Evolutionary conservation across 2,888 invertebrate genomes (phyloP).

Genomic region (Acrobasis suavella): DNA sequence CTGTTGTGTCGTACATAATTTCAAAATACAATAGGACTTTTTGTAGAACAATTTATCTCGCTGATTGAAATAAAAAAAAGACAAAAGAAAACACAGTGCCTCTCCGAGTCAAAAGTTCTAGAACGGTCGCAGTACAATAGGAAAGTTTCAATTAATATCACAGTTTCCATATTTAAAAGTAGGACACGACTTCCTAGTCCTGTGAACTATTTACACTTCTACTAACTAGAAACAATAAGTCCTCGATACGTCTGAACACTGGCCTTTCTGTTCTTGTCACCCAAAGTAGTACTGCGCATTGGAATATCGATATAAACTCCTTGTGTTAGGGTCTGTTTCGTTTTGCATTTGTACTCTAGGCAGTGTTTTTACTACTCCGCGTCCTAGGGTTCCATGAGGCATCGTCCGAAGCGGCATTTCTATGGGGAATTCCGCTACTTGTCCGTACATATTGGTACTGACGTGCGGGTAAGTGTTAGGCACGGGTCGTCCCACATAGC

Average conservation of each 20-base stretch:
- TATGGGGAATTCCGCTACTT: constrained; percentile 78
- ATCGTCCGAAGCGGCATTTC: constrained; percentile 78
- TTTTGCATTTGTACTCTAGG: constrained; percentile 73
- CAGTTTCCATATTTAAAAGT: constrained; percentile 80
- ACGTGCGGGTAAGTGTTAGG: constrained; percentile 78
- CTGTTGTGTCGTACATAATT: no score
- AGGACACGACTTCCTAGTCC: constrained; percentile 65
- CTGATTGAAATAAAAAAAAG: not conserved
- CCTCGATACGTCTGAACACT: constrained; percentile 78
- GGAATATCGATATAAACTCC: constrained; percentile 85
- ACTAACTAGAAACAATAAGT: constrained; percentile 83
- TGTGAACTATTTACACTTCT: constrained; percentile 61
- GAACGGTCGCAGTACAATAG: constrained; percentile 63
- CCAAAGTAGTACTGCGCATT: constrained; percentile 89
- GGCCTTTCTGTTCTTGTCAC: constrained; percentile 85
- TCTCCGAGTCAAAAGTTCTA: constrained; percentile 58
- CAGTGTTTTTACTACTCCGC: constrained; percentile 74
- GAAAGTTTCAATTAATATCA: constrained; percentile 80
- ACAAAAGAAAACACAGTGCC: constrained; percentile 22
- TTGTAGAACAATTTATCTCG: no score
- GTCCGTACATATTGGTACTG: constrained; percentile 78
- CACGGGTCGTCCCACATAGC: constrained; percentile 75
- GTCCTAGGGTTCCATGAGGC: constrained; percentile 74
- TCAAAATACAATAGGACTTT: no score
- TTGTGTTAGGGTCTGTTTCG: constrained; percentile 80